Conservation (phyloP, 2,888 invertebrate genomes). For the Hypolimnas misippus region DNA sequence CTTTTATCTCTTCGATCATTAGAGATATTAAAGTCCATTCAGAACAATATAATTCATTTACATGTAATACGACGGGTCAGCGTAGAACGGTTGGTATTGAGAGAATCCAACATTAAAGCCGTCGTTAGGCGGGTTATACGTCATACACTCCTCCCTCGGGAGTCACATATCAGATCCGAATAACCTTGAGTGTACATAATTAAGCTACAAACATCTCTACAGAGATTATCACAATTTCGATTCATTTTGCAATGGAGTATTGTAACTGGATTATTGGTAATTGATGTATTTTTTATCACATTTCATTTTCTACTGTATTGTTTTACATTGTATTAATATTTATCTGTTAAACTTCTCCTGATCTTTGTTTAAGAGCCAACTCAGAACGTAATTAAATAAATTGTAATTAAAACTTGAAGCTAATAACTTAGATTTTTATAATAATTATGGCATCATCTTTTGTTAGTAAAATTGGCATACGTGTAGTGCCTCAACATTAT, state of each 20-base stretch:
- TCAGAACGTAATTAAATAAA: too few relatives aligned
- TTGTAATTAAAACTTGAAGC: too few relatives aligned
- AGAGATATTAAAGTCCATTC: too few relatives aligned
- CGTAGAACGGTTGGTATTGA: constrained; percentile 46
- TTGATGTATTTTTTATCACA: background rate
- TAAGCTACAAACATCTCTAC: constrained; percentile 32
- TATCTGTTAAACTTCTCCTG: too few relatives aligned
- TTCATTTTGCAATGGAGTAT: constrained; percentile 14
- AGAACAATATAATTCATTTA: background rate
- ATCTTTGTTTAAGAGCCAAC: too few relatives aligned
- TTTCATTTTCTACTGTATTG: background rate
- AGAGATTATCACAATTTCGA: constrained; percentile 28
- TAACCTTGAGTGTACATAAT: constrained; percentile 41
- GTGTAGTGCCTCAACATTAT: too few relatives aligned
- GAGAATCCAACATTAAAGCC: constrained; percentile 51
- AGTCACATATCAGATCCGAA: constrained; percentile 40
- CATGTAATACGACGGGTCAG: constrained; percentile 40
- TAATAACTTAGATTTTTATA: too few relatives aligned
- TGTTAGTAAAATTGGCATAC: too few relatives aligned
- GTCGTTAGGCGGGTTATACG: constrained; percentile 55
- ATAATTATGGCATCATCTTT: too few relatives aligned
- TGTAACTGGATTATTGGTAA: constrained; percentile 23
- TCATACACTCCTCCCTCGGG: constrained; percentile 57
- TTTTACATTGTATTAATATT: background rate
- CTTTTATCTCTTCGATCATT: too few relatives aligned